phyloP scores from a whole-genome alignment of 2,797 vertebrate species.

The Chaunax sp. region DNA sequence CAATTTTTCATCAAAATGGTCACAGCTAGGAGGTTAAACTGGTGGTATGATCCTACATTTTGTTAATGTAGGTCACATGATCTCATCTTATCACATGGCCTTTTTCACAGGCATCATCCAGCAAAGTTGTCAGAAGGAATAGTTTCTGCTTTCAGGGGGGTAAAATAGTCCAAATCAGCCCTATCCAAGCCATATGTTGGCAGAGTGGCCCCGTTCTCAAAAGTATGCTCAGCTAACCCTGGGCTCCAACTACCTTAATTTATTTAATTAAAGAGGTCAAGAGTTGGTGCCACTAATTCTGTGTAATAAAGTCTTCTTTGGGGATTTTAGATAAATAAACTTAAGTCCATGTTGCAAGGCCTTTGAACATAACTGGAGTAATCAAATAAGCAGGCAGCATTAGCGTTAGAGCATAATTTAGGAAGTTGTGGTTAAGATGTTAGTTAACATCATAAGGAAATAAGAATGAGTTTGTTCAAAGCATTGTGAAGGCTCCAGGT shows the following conservation, averaged over 20 bases:
- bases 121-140: slow-evolving; percentile 28
- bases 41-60: slow-evolving; percentile 26
- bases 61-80: slow-evolving; percentile 27
- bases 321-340: slow-evolving; percentile 58
- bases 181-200: slow-evolving; percentile 63
- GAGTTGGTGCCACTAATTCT: slow-evolving; percentile 66
- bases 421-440: not conserved
- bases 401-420: slow-evolving; percentile 23
- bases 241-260: slow-evolving; percentile 54
- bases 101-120: slow-evolving; percentile 27
- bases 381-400: slow-evolving; percentile 57
- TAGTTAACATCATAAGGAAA: not conserved
- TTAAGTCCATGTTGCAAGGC: slow-evolving; percentile 43
- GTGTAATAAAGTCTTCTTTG: slow-evolving; percentile 57
- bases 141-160: slow-evolving; percentile 50
- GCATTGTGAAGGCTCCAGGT: too few species aligned
- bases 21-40: slow-evolving; percentile 19
- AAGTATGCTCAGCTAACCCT: slow-evolving; percentile 59
- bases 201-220: slow-evolving; percentile 34
- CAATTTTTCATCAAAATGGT: slow-evolving; percentile 38
- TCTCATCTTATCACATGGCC: slow-evolving; percentile 18
- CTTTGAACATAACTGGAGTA: slow-evolving; percentile 54
- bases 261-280: slow-evolving; percentile 72
- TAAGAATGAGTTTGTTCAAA: not conserved
- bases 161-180: slow-evolving; percentile 33